A percentile compares a stretch with the other conserved stretches of the same genome.
phyloP scores from a whole-genome alignment of 2,888 invertebrate species.

The Pyrocoelia pectoralis region DNA sequence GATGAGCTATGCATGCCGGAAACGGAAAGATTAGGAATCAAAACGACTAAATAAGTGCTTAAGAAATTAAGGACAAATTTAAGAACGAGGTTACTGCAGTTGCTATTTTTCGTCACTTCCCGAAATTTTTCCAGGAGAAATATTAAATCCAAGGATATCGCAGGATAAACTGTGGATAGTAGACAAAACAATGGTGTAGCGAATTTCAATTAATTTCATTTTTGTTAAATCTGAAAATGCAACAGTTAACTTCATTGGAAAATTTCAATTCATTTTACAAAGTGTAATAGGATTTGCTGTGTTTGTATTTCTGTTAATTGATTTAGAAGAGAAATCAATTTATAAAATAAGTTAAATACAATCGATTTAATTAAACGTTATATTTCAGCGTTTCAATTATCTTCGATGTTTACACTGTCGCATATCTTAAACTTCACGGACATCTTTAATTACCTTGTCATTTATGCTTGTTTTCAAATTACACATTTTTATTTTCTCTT shows the following conservation, averaged over 20 bases:
- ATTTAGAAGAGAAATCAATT: too few relatives aligned
- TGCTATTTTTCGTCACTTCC: neutral
- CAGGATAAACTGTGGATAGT: too few relatives aligned
- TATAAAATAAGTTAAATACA: neutral
- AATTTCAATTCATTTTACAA: too few relatives aligned
- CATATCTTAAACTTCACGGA: neutral
- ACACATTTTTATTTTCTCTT: neutral
- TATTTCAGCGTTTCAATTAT: neutral
- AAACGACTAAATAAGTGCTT: constrained; percentile 43
- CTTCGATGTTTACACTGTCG: neutral
- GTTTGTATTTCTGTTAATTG: too few relatives aligned
- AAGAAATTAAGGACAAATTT: constrained; percentile 40
- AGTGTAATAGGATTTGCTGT: too few relatives aligned
- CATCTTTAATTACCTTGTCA: neutral
- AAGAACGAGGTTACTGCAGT: constrained; percentile 30
- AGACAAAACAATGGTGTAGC: too few relatives aligned
- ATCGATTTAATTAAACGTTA: neutral
- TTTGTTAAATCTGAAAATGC: too few relatives aligned
- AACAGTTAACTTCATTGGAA: too few relatives aligned
- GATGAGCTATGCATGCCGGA: constrained; percentile 42
- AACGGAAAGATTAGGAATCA: constrained; percentile 44
- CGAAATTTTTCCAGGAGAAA: neutral
- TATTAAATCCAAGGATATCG: neutral
- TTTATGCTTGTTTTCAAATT: neutral
- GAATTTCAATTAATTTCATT: too few relatives aligned